Evolutionary conservation across 2,888 invertebrate species (phyloP).

Genomic region (Chloromyia formosa): DNA sequence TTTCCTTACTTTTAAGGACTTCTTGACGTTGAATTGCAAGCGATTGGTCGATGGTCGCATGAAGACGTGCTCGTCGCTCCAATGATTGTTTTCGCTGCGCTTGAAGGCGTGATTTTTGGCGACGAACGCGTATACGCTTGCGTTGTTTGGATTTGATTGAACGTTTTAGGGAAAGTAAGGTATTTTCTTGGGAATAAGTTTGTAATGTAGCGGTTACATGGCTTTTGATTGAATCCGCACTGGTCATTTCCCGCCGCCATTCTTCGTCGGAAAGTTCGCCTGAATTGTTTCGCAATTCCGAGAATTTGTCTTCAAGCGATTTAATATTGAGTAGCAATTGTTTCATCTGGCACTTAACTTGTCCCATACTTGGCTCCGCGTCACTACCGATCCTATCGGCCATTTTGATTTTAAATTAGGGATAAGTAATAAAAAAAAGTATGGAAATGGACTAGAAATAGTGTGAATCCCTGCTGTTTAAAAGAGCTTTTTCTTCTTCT

Average conservation of each 20-base stretch:
- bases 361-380: too few species aligned
- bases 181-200: background rate
- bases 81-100: background rate
- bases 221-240: background rate
- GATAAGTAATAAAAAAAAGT: background rate
- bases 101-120: background rate
- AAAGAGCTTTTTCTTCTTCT: background rate
- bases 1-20: constrained; percentile 70
- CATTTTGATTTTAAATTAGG: background rate
- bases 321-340: constrained; percentile 22
- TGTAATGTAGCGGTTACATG: background rate
- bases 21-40: constrained; percentile 71
- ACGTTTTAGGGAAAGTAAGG: background rate
- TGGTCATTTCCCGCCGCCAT: background rate
- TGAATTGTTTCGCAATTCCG: constrained; percentile 1
- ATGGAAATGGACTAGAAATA: background rate
- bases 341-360: background rate
- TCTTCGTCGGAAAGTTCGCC: background rate
- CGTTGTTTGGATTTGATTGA: background rate
- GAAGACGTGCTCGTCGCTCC: constrained; percentile 65
- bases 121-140: constrained; percentile 2
- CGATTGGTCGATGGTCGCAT: constrained; percentile 74
- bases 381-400: background rate
- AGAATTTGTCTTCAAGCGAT: constrained; percentile 8
- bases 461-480: background rate